Base-by-base conservation (phyloP, 2,113 vertebrate species). In the Podarcis raffonei region DNA sequence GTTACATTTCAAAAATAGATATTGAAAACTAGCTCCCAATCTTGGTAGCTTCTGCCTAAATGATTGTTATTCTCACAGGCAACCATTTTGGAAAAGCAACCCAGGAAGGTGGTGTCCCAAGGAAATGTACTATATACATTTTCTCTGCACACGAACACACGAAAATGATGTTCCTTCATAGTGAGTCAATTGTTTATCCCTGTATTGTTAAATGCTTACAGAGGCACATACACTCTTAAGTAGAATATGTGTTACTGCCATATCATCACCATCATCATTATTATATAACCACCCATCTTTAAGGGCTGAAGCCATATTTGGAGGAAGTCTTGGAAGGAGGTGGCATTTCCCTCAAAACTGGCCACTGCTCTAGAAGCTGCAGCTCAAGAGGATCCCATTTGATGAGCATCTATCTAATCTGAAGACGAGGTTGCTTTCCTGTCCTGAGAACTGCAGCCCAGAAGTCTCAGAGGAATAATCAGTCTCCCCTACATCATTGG, bases 1-100 rank as follows among this genome's bases (percentile, higher is more conserved):
- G 39, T 20, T 62, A 85, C 74, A 89, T 48, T n/a, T 23, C 68
- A 84, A 75, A 65, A 91, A 30, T 81, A 79, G 15, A 84, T 90
- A 20, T 85, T 89, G 93, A 22, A 62, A 89, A 74, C 35, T 15
- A 22, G 68, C 32, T 85, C 3, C 11, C 27, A 42, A 16, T 1
- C 30, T 57, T n/a, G 77, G 53, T 48, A 86, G 88, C 86, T 0
- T 11, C 89, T 16, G 9, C 4, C 2, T 12, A 85, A 79, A 32
- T 83, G 25, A 30, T 25, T 83, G 20, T 79, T 79, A 76, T 78
- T 85, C 74, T 3, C 0, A 84, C 2, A 0, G 0, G 0, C 35
- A 69, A 66, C 68, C 32, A 81, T 92, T 88, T 79, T 18, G 81
- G 80, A 77, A 84, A 11, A 81, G 25, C 53, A 0, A 0, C 8